Evolutionary conservation across 2,797 vertebrate genomes (phyloP).

Genomic region (Chaenodraco wilsoni): DNA sequence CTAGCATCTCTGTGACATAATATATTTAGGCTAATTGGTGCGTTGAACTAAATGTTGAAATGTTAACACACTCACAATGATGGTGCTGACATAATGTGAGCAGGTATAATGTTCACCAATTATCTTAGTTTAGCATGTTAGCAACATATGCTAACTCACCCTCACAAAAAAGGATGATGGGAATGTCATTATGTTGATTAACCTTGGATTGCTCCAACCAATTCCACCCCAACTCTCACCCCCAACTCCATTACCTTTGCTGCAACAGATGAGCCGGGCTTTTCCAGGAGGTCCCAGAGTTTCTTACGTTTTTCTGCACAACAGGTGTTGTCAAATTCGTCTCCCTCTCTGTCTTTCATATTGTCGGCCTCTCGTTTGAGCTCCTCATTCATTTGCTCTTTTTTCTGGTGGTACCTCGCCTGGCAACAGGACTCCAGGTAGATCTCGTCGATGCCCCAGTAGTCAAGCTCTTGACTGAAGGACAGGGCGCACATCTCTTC

Average conservation of each 20-base stretch:
- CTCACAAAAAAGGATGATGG: not conserved
- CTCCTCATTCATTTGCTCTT: constrained; percentile 99
- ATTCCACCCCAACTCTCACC: constrained; percentile 22
- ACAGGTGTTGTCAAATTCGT: constrained; percentile 98
- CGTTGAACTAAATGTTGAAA: constrained; percentile 8
- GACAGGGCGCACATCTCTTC: constrained; percentile 99
- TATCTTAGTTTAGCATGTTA: not conserved
- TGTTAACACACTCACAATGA: not conserved
- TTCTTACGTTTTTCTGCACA: constrained; percentile 97
- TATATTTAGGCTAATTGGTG: not conserved
- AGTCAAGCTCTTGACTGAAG: constrained; percentile 98
- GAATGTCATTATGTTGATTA: not conserved
- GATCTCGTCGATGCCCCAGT: constrained; percentile 99
- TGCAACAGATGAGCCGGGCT: constrained; percentile 97
- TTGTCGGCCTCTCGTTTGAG: constrained; percentile 97
- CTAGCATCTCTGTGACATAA: not conserved
- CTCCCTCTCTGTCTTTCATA: constrained; percentile 93
- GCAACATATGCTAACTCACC: not conserved
- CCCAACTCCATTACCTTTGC: constrained; percentile 90
- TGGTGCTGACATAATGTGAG: not conserved
- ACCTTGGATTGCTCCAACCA: not conserved
- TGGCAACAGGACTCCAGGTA: constrained; percentile 99
- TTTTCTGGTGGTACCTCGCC: constrained; percentile 99
- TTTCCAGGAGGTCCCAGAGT: constrained; percentile 98
- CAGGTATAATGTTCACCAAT: not conserved